phyloP scores from a whole-genome alignment of 1,140 invertebrate species.

The Bombus superbus region DNA sequence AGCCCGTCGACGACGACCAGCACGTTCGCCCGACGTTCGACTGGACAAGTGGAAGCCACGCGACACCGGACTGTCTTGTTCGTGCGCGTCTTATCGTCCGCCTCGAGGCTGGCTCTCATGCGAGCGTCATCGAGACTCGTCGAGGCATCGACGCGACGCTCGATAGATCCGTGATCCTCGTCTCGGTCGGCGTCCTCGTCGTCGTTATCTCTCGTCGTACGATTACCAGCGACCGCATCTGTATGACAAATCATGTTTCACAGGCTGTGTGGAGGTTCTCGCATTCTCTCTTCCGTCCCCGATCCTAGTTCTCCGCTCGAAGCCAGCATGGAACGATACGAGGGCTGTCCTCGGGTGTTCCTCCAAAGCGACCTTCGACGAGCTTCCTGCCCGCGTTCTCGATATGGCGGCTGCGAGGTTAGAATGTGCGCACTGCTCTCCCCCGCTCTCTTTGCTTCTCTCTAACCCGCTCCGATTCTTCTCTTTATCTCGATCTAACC shows the following conservation, averaged over 20 bases:
- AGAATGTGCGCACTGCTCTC: slow-evolving; percentile 33
- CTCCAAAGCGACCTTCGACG: slow-evolving; percentile 35
- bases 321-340: slow-evolving; percentile 62
- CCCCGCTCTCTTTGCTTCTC: neutral
- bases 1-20: slow-evolving; percentile 26
- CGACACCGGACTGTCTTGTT: neutral
- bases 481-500: neutral
- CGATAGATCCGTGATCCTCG: slow-evolving; percentile 46
- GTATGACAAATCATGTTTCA: slow-evolving; percentile 80
- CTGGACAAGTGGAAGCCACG: neutral
- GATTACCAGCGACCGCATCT: slow-evolving; percentile 74
- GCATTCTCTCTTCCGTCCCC: slow-evolving; percentile 75
- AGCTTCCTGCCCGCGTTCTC: slow-evolving; percentile 32
- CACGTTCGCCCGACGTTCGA: neutral
- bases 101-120: slow-evolving; percentile 22
- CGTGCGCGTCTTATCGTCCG: slow-evolving; percentile 4
- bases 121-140: slow-evolving; percentile 21
- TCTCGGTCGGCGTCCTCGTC: slow-evolving; percentile 63
- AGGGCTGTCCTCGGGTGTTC: slow-evolving; percentile 18
- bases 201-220: slow-evolving; percentile 72
- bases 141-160: slow-evolving; percentile 41
- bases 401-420: slow-evolving; percentile 49
- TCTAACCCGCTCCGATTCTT: neutral
- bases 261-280: slow-evolving; percentile 72
- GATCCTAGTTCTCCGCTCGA: slow-evolving; percentile 51